Evolutionary conservation across 2,888 invertebrate genomes (phyloP).

Genomic region (Cyclophora albipunctata): DNA sequence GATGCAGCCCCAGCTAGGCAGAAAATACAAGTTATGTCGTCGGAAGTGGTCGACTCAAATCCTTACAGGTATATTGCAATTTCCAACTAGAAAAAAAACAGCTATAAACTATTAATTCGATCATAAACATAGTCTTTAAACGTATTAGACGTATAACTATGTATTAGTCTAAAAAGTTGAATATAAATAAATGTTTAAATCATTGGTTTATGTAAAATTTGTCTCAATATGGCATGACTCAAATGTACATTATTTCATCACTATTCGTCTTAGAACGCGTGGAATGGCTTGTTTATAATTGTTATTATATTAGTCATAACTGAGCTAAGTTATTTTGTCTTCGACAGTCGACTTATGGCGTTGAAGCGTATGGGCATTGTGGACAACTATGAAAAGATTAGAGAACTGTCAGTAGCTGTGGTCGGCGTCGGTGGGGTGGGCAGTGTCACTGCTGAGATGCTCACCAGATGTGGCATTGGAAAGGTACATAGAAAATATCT

Average conservation of each 20-base stretch:
- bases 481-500: constrained; percentile 74
- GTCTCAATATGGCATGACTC: no score
- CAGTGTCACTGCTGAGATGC: constrained; percentile 99
- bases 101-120: not conserved
- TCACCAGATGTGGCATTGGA: constrained; percentile 98
- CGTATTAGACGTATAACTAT: no score
- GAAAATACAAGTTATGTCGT: constrained; percentile 92
- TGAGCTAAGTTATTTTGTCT: not conserved
- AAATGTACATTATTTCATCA: no score
- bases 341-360: constrained; percentile 95
- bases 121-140: no score
- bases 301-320: no score
- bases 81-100: constrained; percentile 5
- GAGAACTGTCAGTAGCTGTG: constrained; percentile 91
- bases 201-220: no score
- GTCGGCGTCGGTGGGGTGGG: constrained; percentile 99
- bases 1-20: constrained; percentile 70
- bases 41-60: constrained; percentile 98
- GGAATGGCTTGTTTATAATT: no score
- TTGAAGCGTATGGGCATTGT: constrained; percentile 99
- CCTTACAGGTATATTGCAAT: constrained; percentile 87
- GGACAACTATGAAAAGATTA: constrained; percentile 94
- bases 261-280: no score
- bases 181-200: no score
- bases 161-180: no score